Percentiles rank a stretch among this genome's conserved stretches.
Conservation (phyloP, 2,797 vertebrate genomes). For the Benthosema pterotum region DNA sequence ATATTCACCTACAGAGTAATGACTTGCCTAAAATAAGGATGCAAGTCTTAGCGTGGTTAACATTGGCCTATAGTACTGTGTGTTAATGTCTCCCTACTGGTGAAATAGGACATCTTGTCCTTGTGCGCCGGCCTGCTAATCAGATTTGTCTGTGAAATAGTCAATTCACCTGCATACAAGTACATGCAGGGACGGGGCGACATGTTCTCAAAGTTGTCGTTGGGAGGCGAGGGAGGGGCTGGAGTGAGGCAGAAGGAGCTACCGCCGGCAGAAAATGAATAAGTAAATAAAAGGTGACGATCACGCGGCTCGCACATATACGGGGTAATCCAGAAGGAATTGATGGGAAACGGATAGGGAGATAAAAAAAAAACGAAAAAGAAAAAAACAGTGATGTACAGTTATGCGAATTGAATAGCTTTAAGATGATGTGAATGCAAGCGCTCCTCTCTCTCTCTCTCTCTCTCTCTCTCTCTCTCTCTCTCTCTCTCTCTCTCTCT, state of each 20-base stretch:
- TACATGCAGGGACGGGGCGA: constrained; percentile 3
- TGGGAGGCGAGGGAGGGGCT: constrained; percentile 16
- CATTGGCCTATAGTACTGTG: constrained; percentile 14
- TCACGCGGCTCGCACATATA: constrained; percentile 27
- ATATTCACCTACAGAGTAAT: no score
- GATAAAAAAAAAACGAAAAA: no score
- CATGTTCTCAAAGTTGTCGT: constrained; percentile 20
- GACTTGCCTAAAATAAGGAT: no score
- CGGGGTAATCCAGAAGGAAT: constrained; percentile 47
- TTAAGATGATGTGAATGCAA: constrained; percentile 59
- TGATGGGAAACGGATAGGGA: constrained; percentile 36
- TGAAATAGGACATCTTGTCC: constrained; percentile 14
- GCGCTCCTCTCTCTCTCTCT: constrained; percentile 48
- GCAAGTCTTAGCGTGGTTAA: not conserved
- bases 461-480: no score
- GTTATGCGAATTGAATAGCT: constrained; percentile 48
- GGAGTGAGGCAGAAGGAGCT: constrained; percentile 22
- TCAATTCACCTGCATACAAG: constrained; percentile 22
- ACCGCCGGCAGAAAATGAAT: no score
- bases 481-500: no score
- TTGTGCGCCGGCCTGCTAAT: constrained; percentile 17
- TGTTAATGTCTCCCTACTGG: constrained; percentile 10
- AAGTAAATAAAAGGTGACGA: no score
- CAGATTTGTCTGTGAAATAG: constrained; percentile 30
- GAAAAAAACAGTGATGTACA: constrained; percentile 28